Evolutionary conservation across 2,888 invertebrate species (phyloP), one percentile per base, ranked within the genome.

Genomic region (Alcis repandata): DNA sequence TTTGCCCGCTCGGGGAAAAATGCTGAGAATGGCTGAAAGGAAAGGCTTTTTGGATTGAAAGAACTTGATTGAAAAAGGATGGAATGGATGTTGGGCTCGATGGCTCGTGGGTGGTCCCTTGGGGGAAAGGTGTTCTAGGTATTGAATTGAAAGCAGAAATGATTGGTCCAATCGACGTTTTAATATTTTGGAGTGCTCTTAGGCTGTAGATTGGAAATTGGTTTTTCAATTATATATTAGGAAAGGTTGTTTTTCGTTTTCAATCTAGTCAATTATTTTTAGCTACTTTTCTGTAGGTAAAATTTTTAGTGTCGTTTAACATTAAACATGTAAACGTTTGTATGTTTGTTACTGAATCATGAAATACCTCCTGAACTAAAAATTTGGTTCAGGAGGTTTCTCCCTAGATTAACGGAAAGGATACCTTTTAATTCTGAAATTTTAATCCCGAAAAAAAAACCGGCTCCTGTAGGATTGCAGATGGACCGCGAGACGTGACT

Each of bases 1-100:
- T 70, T 71, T 69, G 70, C 61, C 19, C 19, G 59, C 41, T 65
- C 56, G 40, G 41, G 54, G 54, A 8, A 61, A 60, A 67, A 69
- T 63, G 65, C 65, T 63, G 59, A 63, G 59, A 63, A 48, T 59
- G 41, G 59, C 46, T 17, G 48, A 59, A 60, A 52, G 54, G 64
- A 58, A 58, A 57, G 43, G 61, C 49, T 65, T 68, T 66, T 64
- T 56, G 60, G 62, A 67, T 48, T 53, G 63, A 63, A 59, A 58
- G 63, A 64, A 33, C 46, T 62, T 56, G 57, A 63, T 58, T 57
- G 52, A 58, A 56, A 61, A 56, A 56, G 54, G 60, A 53, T 61
- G 48, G 48, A 56, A 61, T 33, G 17, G 40, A 41, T 20, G 32
- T 56, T 20, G 33, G 54, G 40, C 36, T 49, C 54, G 32, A 41